Conservation (phyloP, 2,888 invertebrate genomes). For the Xestia c-nigrum region DNA sequence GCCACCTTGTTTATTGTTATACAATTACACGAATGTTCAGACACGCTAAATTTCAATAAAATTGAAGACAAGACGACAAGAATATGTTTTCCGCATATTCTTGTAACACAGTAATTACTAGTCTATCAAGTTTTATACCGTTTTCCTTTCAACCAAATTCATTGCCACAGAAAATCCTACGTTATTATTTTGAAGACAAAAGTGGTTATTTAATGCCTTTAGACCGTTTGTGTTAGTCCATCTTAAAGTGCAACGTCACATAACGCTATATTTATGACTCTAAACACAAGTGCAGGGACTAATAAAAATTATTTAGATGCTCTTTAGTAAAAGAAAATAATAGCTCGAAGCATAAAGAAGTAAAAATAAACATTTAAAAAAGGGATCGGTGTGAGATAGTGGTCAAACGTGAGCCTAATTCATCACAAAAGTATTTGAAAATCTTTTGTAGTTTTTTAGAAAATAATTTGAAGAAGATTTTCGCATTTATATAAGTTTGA, state of each 20-base stretch:
- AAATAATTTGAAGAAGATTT: rapidly evolving
- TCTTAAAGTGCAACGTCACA: slow-evolving; percentile 48
- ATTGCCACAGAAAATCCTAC: neutral
- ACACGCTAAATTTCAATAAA: neutral
- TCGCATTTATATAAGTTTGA: too few relatives aligned
- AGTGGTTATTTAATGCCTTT: slow-evolving; percentile 6
- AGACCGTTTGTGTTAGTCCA: slow-evolving; percentile 11
- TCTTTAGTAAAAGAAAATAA: neutral
- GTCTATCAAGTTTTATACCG: neutral
- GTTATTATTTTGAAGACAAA: neutral
- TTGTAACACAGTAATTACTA: neutral
- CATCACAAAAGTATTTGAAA: neutral
- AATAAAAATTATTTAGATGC: slow-evolving; percentile 32
- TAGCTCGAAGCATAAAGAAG: neutral
- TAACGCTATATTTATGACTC: slow-evolving; percentile 35
- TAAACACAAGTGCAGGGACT: slow-evolving; percentile 7
- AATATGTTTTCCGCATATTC: neutral
- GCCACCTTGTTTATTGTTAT: neutral
- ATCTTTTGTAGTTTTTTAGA: neutral
- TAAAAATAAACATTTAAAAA: neutral
- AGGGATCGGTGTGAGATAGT: neutral
- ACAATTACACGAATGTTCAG: neutral
- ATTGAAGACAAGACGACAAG: neutral
- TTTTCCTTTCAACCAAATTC: too few relatives aligned
- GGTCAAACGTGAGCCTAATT: neutral